These are phyloP conservation scores for Synanthedon andrenaeformis DNA, from an alignment of 2,888 invertebrate genomes.

Conservation along the genomic window DNA sequence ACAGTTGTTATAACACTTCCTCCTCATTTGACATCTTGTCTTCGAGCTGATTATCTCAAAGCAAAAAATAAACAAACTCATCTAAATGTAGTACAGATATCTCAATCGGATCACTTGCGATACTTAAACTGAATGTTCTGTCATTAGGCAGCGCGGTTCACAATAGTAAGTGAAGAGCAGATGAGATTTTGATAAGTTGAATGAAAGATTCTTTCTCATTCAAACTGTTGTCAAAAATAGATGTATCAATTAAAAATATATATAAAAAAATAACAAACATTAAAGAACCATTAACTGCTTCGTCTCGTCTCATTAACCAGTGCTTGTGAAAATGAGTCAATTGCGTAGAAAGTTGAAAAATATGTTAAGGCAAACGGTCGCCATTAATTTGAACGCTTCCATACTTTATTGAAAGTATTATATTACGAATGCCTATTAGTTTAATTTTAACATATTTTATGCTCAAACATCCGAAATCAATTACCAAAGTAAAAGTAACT, in stretches of 20 bases:
- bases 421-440: too few relatives aligned
- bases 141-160: constrained; percentile 40
- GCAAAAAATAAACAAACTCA: constrained; percentile 2
- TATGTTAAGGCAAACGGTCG: too few relatives aligned
- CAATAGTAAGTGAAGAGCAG: constrained; percentile 23
- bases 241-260: too few relatives aligned
- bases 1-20: not conserved
- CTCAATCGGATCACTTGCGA: constrained; percentile 32
- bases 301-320: not conserved
- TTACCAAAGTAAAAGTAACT: not conserved
- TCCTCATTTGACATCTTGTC: not conserved
- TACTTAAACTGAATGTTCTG: constrained; percentile 39
- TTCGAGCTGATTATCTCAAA: not conserved
- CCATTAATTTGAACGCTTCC: too few relatives aligned
- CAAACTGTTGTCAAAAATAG: too few relatives aligned
- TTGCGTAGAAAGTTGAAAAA: too few relatives aligned
- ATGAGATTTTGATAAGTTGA: not conserved
- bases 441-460: too few relatives aligned
- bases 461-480: not conserved
- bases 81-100: constrained; percentile 17
- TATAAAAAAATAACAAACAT: too few relatives aligned
- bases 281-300: not conserved
- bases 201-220: not conserved
- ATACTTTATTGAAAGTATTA: too few relatives aligned
- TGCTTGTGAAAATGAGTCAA: too few relatives aligned